Evolutionary conservation across 2,797 vertebrate genomes (phyloP), one percentile per base, ranked within the genome.

Genomic region (Chelon auratus): DNA sequence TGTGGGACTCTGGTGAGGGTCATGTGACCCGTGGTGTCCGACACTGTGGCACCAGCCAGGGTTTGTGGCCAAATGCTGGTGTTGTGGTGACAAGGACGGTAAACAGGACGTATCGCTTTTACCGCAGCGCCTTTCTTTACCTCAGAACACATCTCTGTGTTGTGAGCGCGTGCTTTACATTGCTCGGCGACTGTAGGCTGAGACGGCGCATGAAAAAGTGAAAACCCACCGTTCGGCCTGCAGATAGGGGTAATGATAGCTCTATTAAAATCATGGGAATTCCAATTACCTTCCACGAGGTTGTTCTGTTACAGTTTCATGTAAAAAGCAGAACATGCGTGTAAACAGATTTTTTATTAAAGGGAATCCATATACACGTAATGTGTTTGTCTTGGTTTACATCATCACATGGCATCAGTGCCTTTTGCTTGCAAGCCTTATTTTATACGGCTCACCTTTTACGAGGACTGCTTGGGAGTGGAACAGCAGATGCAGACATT

Each of bases 401-500:
- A 87, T 86, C 84, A 87, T 79, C 84, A 76, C 85, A 81, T 80
- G 62, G 72, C 76, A 71, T 85, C 84, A 75, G 58, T 81, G 84
- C 66, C 75, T 81, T 84, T 86, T 75, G 58, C 87, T 83, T 39
- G 75, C 74, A 30, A 78, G 83, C 77, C 88, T 91, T 89, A 85
- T 92, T 92, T 89, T 87, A 83, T 82, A 71, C 83, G 85, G 90
- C 89, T 85, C 81, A 89, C 91, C 86, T 87, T 87, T 91, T 87
- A 91, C 81, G 80, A 88, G 81, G 85, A 86, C 81, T 90, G 82
- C 85, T 85, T 81, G 75, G 75, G 76, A 86, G 89, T 86, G 81
- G 84, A 92, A 87, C 86, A 88, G 91, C 92, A 93, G 93, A 93
- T 93, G 92, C 89, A 93, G 92, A 91, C 91, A 88, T 91, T 87